Conservation (phyloP, 64 coral and sea anemone species). For the Stylophora pistillata region DNA sequence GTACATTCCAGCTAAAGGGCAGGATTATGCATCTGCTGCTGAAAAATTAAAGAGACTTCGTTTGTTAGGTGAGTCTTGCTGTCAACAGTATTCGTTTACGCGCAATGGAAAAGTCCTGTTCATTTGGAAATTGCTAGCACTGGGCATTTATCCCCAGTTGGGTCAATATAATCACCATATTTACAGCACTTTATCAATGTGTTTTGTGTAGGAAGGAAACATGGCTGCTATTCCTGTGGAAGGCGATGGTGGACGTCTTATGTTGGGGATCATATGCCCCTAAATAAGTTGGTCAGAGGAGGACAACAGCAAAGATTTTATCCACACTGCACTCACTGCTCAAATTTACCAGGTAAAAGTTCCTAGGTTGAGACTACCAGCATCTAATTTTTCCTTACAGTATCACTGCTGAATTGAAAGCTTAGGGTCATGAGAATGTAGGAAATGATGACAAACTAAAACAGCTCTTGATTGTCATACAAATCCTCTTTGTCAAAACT, state of each 20-base stretch:
- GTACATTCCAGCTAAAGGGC: conserved; percentile 66
- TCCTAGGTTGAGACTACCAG: too few relatives aligned
- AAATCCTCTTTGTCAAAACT: too few relatives aligned
- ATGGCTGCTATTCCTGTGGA: conserved; percentile 97
- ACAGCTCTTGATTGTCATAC: too few relatives aligned
- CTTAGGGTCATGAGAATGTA: too few relatives aligned
- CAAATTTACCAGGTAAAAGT: conserved; percentile 76
- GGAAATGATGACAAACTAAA: too few relatives aligned
- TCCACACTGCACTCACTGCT: conserved; percentile 85
- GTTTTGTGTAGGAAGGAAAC: conserved; percentile 62
- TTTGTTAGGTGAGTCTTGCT: conserved; percentile 45
- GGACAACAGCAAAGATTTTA: conserved; percentile 86
- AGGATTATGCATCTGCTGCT: conserved; percentile 68
- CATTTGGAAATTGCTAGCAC: too few relatives aligned
- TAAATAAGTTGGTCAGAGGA: conserved; percentile 80
- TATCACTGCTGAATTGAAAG: too few relatives aligned
- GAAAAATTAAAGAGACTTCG: conserved; percentile 65
- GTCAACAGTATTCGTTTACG: background rate
- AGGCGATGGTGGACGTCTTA: conserved; percentile 63
- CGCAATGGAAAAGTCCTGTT: too few relatives aligned
- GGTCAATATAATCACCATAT: too few relatives aligned
- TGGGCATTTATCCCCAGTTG: too few relatives aligned
- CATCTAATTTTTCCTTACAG: too few relatives aligned
- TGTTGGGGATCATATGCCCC: conserved; percentile 96
- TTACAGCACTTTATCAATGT: background rate